Percentiles rank a stretch among this genome's conserved stretches.
These are phyloP conservation scores for Acrocephalus arundinaceus DNA, from an alignment of 2,113 vertebrate genomes.

Conservation along the genomic window DNA sequence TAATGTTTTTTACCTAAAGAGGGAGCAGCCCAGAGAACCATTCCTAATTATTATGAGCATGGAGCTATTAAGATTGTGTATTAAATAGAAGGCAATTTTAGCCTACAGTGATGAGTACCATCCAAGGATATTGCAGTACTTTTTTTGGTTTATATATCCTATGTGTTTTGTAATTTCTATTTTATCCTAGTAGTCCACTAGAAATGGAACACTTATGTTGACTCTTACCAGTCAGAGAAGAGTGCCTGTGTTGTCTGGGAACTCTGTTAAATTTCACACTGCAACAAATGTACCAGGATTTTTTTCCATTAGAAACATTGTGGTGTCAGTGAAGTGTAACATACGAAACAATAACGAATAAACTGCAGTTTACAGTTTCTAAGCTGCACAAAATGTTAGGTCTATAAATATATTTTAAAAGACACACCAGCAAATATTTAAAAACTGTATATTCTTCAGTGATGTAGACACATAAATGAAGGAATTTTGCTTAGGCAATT, in stretches of 20 bases:
- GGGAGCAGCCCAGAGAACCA: neutral
- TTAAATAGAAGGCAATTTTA: conserved; percentile 30
- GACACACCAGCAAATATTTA: neutral
- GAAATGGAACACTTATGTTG: neutral
- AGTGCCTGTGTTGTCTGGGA: neutral
- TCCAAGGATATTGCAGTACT: neutral
- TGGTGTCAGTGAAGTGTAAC: neutral
- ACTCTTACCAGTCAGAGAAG: neutral
- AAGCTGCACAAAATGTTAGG: neutral
- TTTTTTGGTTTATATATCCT: conserved; percentile 23
- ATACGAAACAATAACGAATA: neutral
- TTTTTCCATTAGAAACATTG: neutral
- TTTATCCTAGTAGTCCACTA: neutral
- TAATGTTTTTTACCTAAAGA: conserved; percentile 2
- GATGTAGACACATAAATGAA: neutral
- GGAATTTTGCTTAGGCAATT: neutral
- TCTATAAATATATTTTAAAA: conserved; percentile 7
- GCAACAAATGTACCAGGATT: neutral
- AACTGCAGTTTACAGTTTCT: neutral
- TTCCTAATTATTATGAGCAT: conserved; percentile 48
- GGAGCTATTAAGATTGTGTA: neutral
- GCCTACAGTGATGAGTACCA: neutral
- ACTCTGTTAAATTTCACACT: neutral
- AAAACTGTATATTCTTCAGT: neutral
- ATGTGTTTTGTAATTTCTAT: conserved; percentile 44